These are phyloP conservation scores for Aplodontia rufa DNA, from an alignment of 2,113 vertebrate species.

Conservation along the genomic window DNA sequence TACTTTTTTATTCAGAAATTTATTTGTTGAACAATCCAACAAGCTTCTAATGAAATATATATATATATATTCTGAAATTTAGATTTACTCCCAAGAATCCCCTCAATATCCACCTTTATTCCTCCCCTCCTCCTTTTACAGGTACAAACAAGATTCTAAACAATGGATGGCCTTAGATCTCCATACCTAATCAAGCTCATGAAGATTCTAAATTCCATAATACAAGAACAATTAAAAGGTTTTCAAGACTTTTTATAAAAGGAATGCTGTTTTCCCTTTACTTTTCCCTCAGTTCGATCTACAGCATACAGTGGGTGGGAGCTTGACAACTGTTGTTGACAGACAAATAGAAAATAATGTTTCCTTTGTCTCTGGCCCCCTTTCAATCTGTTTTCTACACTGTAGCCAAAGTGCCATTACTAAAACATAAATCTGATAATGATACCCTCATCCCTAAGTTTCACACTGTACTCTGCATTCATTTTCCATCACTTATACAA, in stretches of 20 bases:
- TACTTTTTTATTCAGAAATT: too few relatives aligned
- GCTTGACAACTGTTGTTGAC: slow-evolving; percentile 47
- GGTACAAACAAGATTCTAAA: not conserved
- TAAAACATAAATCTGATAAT: slow-evolving; percentile 22
- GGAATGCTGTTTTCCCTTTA: not conserved
- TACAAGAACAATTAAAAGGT: not conserved
- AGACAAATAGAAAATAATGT: slow-evolving; percentile 56
- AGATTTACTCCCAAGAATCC: too few relatives aligned
- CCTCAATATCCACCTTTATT: too few relatives aligned
- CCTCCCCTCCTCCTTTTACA: too few relatives aligned
- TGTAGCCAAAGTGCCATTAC: not conserved
- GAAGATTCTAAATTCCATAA: not conserved
- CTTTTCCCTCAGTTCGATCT: not conserved
- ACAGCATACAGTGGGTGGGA: not conserved
- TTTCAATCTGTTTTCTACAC: slow-evolving; percentile 2
- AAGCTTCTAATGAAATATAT: too few relatives aligned
- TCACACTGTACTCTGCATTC: not conserved
- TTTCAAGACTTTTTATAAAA: not conserved
- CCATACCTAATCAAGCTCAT: not conserved
- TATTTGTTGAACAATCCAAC: too few relatives aligned
- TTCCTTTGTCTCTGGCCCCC: not conserved
- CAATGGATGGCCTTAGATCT: not conserved
- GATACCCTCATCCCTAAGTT: not conserved
- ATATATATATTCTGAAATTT: too few relatives aligned
- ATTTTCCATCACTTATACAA: not conserved